phyloP scores from a whole-genome alignment of 2,888 invertebrate genomes.

The Hartigia nigra region DNA sequence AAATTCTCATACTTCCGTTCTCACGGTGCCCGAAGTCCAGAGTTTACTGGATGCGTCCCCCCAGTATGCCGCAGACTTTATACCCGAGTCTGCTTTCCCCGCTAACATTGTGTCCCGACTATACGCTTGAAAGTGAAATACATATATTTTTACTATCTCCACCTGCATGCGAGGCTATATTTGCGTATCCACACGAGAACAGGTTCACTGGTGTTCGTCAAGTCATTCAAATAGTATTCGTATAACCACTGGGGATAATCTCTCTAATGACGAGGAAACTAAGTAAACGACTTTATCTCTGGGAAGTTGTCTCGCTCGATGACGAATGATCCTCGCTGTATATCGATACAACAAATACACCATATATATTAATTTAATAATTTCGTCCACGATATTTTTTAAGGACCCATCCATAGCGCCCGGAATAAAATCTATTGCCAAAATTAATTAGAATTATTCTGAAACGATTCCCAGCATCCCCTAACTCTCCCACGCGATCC shows the following conservation, averaged over 20 bases:
- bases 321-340: background rate
- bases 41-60: constrained; percentile 64
- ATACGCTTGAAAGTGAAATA: constrained; percentile 63
- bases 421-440: background rate
- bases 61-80: constrained; percentile 56
- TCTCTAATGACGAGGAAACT: constrained; percentile 19
- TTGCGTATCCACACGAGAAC: constrained; percentile 7
- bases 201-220: background rate
- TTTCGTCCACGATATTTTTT: background rate
- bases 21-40: constrained; percentile 54
- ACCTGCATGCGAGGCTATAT: constrained; percentile 12
- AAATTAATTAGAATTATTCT: background rate
- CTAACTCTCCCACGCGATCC: background rate
- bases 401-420: background rate
- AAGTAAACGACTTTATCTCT: background rate
- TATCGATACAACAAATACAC: background rate
- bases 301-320: background rate
- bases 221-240: background rate
- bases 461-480: background rate
- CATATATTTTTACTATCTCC: constrained; percentile 22
- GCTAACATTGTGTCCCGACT: constrained; percentile 38
- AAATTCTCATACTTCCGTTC: constrained; percentile 56
- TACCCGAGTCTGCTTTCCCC: constrained; percentile 63
- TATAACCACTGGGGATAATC: constrained; percentile 6
- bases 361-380: background rate